These are phyloP conservation scores for Gila orcuttii DNA, from an alignment of 2,113 vertebrate genomes.

Conservation along the genomic window DNA sequence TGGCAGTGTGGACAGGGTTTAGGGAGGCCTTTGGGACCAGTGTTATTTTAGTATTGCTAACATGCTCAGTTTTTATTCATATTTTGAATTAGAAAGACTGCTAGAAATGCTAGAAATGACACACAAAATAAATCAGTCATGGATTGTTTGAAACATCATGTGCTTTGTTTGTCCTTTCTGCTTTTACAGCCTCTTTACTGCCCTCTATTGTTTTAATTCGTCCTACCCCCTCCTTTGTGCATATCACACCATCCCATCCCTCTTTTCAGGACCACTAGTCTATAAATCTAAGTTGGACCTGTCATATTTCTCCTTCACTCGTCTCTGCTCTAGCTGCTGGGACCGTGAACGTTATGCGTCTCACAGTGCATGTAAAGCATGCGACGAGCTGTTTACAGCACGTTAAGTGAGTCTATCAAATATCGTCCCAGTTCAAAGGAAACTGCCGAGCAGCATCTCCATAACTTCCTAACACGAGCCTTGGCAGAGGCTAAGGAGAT, in stretches of 20 bases:
- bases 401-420: slow-evolving; percentile 32
- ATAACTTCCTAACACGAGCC: slow-evolving; percentile 23
- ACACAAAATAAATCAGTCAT: slow-evolving; percentile 25
- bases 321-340: slow-evolving; percentile 24
- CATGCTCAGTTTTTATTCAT: no score
- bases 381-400: slow-evolving; percentile 23
- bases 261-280: not conserved
- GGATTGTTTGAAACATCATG: slow-evolving; percentile 16
- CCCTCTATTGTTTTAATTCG: slow-evolving; percentile 47
- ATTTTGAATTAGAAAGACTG: not conserved
- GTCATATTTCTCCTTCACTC: slow-evolving; percentile 56
- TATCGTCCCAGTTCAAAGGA: slow-evolving; percentile 8
- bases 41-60: no score
- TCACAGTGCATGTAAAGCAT: slow-evolving; percentile 35
- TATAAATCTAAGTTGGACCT: slow-evolving; percentile 48
- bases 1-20: not conserved
- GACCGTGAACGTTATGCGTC: slow-evolving; percentile 39
- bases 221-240: slow-evolving; percentile 4
- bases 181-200: slow-evolving; percentile 55
- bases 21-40: not conserved
- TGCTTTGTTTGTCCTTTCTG: slow-evolving; percentile 45
- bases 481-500: not conserved
- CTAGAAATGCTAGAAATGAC: not conserved
- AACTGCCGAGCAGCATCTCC: not conserved
- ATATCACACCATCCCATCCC: slow-evolving; percentile 4